Evolutionary conservation across 92 coral and sea anemone genomes (phyloP), one percentile per base, ranked within the genome.

Genomic region (Epizoanthus rinbou): DNA sequence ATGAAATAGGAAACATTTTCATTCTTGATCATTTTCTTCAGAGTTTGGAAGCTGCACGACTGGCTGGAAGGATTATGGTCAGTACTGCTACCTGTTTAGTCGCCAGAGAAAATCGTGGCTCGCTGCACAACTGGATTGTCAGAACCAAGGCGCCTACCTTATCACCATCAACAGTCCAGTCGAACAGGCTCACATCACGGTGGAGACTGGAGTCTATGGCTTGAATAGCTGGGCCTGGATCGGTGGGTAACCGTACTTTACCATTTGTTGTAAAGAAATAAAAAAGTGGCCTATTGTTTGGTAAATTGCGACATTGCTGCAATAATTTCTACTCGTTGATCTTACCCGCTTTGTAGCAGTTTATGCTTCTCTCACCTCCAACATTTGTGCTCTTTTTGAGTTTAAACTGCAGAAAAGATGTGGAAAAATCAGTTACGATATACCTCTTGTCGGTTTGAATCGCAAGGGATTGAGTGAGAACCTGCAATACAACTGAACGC

Each of bases 11-110:
- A 43, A 82, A 9, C 8, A 5, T 18, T 53, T 23, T 9, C 8
- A 6, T 62, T 23, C 71, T 6, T 76, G 45, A 22, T 39, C 8
- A 9, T 60, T 35, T 63, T 25, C 41, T 59, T 52, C 53, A 97
- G 99, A 97, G 69, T 92, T 94, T 80, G 99, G 99, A 43, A 73
- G 64, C 41, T 97, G 99, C 62, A 85, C 88, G 13, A 68, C 84
- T 22, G 93, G 98, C 19, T 97, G 99, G 99, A 90, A 90, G 80
- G 95, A 87, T 69, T 94, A 69, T 45, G 99, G 99, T 18, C 98
- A 88, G 86, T 94, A 85, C 66, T 97, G 99, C 87, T 97, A 97
- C 71, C 93, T 92, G 88, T 90, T 94, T 54, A 97, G 91, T 76
- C 62, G 57, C 54, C 86, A 86, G 57, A 79, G 33, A 35, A 88